A percentile compares a stretch with the other conserved stretches of the same genome.
Evolutionary conservation across 2,888 invertebrate genomes (phyloP).

Genomic region (Bombylius discolor): DNA sequence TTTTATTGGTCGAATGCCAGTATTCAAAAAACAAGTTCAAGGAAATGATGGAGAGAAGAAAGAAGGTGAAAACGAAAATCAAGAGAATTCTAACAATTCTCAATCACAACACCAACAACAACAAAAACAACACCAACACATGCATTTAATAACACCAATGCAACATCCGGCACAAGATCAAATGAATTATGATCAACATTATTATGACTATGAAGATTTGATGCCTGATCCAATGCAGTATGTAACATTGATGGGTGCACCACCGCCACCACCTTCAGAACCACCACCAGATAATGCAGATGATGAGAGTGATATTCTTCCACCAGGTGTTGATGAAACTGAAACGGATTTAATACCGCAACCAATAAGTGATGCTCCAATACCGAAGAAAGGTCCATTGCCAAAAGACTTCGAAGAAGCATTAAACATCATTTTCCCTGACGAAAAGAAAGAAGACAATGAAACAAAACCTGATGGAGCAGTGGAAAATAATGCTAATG

Average conservation of each 20-base stretch:
- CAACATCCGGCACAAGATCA: background rate
- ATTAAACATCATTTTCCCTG: slow-evolving; percentile 46
- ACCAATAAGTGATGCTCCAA: slow-evolving; percentile 35
- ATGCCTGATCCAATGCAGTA: slow-evolving; percentile 38
- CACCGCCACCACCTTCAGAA: slow-evolving; percentile 33
- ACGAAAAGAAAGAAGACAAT: slow-evolving; percentile 29
- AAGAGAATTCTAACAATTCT: slow-evolving; percentile 3
- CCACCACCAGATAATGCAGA: slow-evolving; percentile 15
- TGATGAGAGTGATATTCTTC: slow-evolving; percentile 28
- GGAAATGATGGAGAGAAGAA: slow-evolving; percentile 12
- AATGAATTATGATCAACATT: slow-evolving; percentile 29
- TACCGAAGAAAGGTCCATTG: slow-evolving; percentile 38
- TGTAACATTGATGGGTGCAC: slow-evolving; percentile 32
- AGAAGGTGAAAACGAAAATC: slow-evolving; percentile 13
- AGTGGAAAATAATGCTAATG: background rate
- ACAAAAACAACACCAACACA: background rate
- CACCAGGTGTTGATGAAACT: slow-evolving; percentile 34
- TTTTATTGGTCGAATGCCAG: slow-evolving; percentile 74
- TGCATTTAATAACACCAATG: background rate
- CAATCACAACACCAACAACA: background rate
- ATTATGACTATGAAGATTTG: slow-evolving; percentile 34
- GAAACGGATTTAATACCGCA: slow-evolving; percentile 35
- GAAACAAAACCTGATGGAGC: background rate
- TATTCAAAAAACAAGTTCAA: slow-evolving; percentile 48
- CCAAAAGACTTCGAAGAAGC: slow-evolving; percentile 49